A percentile compares a stretch with the other conserved stretches of the same genome.
These are phyloP conservation scores for Thaumetopoea pityocampa DNA, from an alignment of 1,140 invertebrate species.

Conservation along the genomic window DNA sequence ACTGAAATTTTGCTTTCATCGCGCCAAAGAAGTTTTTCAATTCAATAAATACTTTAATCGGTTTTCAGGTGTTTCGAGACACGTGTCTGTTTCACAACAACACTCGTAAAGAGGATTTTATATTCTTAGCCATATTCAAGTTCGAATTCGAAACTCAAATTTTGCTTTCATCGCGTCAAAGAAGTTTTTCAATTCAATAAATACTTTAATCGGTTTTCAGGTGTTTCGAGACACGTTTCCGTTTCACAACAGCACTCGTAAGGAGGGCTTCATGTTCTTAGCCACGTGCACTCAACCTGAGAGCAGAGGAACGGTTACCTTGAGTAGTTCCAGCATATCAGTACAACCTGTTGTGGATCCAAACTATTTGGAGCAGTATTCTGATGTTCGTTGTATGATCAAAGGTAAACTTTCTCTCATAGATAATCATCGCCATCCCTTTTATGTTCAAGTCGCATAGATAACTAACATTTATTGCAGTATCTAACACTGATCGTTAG, in stretches of 20 bases:
- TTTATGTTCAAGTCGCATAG: too few relatives aligned
- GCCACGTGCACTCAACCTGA: slow-evolving; percentile 80
- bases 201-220: slow-evolving; percentile 54
- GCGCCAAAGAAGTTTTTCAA: too few relatives aligned
- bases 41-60: too few relatives aligned
- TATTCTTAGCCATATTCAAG: too few relatives aligned
- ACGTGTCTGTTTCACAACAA: too few relatives aligned
- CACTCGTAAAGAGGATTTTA: too few relatives aligned
- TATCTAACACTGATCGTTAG: too few relatives aligned
- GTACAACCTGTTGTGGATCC: slow-evolving; percentile 85
- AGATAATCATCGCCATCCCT: background rate
- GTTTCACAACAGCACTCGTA: slow-evolving; percentile 77
- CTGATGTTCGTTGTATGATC: slow-evolving; percentile 80
- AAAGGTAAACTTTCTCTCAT: slow-evolving; percentile 61
- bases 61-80: too few relatives aligned
- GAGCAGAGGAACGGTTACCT: slow-evolving; percentile 79
- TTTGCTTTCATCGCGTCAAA: background rate
- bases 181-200: background rate
- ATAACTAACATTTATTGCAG: too few relatives aligned
- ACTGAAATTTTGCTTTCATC: too few relatives aligned
- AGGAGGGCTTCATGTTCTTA: slow-evolving; percentile 83
- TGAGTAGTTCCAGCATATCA: slow-evolving; percentile 76
- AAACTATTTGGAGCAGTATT: slow-evolving; percentile 79
- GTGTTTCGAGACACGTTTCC: slow-evolving; percentile 81
- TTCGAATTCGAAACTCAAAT: too few relatives aligned